Base-by-base conservation (phyloP, 2,888 invertebrate species). In the Drosophila mayaguana region DNA sequence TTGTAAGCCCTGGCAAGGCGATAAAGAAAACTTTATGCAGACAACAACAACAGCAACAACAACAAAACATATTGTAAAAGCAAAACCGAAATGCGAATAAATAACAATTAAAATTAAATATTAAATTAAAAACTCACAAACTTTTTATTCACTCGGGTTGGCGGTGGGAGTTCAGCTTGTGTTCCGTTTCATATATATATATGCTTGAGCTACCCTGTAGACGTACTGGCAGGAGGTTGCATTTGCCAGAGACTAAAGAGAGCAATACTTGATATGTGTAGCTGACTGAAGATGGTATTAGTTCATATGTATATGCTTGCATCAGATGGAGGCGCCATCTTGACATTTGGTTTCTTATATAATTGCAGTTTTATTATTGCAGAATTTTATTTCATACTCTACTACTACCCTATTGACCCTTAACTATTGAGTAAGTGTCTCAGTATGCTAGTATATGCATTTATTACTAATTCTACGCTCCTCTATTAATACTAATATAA, bases 41-140 rank as follows among this genome's bases (percentile, higher is more conserved):
- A 81, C 71, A 78, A 74, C 48, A 48, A 12, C 32, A 32, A 18
- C 11, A 50, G 32, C 18, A 43, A 20, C 28, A 48, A 48, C 32
- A 50, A 11, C 32, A 72, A 72, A 79, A 64, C 69, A 77, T 89
- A 89, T 89, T 85, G 84, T 84, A 81, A 89, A 72, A 87, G 68
- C 75, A 78, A 86, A 50, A 72, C 73, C 67, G 72, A 88, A 84
- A 78, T 80, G 88, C 89, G 89, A 84, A 84, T 89, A 83, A 88
- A 83, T 76, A 89, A 89, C 72, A 83, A 86, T 83, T 83, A 83
- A 81, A 84, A 89, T 88, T 87, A 83, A 83, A 89, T 83, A 89
- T 89, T 89, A 83, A 84, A 89, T 87, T 66, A 51, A 77, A 79
- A 75, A 18, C 45, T 25, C 22, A 25, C 9, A 8, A 45, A 40